Conservation (phyloP, 2,797 vertebrate genomes). For the Micrastur ruficollis region DNA sequence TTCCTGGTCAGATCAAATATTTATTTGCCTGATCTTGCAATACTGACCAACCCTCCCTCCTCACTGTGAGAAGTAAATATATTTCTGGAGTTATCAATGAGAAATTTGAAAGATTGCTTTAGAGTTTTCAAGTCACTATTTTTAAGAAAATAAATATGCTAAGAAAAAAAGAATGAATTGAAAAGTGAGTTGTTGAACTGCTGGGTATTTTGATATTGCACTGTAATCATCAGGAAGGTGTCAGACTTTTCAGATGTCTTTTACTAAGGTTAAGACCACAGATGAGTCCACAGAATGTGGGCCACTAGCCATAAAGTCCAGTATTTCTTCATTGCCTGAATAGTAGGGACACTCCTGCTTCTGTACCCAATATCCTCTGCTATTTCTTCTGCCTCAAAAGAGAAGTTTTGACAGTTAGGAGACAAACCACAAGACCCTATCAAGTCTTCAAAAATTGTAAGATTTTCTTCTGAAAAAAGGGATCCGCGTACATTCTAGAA, state of each 20-base stretch:
- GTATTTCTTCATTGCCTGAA: neutral
- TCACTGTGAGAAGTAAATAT: neutral
- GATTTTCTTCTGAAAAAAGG: neutral
- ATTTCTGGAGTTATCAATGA: neutral
- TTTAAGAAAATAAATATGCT: neutral
- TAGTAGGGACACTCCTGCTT: neutral
- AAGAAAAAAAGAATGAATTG: neutral
- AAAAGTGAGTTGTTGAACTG: neutral
- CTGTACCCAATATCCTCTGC: no score
- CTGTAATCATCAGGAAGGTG: neutral
- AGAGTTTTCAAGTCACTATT: neutral
- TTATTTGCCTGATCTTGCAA: neutral
- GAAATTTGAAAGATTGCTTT: neutral
- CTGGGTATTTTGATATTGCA: neutral
- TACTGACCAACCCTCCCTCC: neutral
- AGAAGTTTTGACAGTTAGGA: neutral
- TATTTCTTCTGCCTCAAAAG: neutral
- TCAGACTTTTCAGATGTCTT: neutral
- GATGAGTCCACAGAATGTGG: neutral
- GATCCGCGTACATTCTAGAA: neutral
- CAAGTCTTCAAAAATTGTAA: neutral
- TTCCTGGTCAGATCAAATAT: neutral
- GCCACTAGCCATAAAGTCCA: neutral
- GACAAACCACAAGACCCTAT: neutral
- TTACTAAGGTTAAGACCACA: neutral